Conservation (phyloP, 2,888 invertebrate species). For the Nematopogon swammerdamellus region DNA sequence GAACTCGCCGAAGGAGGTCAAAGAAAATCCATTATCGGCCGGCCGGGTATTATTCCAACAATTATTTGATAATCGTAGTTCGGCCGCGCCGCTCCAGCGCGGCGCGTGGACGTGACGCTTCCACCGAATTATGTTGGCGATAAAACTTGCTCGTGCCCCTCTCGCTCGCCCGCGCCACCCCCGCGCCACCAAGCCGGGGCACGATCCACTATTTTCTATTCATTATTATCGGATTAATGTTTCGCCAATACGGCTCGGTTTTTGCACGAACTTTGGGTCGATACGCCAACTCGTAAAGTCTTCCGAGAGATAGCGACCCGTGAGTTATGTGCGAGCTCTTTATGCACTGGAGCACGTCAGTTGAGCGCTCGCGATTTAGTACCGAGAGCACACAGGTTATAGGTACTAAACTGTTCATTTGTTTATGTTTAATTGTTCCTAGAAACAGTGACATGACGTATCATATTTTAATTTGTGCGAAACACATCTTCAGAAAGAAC, state of each 20-base stretch:
- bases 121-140: conserved; percentile 37
- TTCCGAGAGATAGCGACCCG: neutral
- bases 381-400: too few species aligned
- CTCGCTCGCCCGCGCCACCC: neutral
- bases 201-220: conserved; percentile 36
- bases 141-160: conserved; percentile 30
- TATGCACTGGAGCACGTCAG: neutral
- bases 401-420: too few species aligned
- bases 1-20: neutral
- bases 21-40: neutral
- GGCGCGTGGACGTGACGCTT: conserved; percentile 23
- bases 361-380: too few species aligned
- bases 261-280: conserved; percentile 29
- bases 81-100: conserved; percentile 23
- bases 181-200: conserved; percentile 24
- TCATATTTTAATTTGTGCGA: too few species aligned
- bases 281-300: neutral
- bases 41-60: conserved; percentile 22
- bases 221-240: conserved; percentile 42
- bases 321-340: neutral
- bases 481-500: too few species aligned
- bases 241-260: conserved; percentile 27
- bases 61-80: conserved; percentile 24
- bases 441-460: too few species aligned
- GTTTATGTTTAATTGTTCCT: too few species aligned